Base-by-base conservation (phyloP, 2,113 vertebrate genomes). In the Coturnix japonica region DNA sequence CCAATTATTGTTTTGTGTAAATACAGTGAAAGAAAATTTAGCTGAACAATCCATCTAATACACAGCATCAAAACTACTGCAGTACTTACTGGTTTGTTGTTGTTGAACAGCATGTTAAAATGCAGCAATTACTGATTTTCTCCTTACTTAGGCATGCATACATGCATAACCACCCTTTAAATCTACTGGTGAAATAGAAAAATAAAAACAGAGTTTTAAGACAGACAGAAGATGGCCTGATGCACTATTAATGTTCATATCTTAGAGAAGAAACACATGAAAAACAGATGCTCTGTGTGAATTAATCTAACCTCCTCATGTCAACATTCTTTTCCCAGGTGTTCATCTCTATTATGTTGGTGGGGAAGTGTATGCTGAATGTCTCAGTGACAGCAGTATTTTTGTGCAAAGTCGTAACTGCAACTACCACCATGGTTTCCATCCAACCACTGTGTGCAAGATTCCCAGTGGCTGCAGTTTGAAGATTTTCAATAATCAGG, bases 391-490 rank as follows among this genome's bases (percentile, higher is more conserved):
- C 95, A 99, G 99, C 94, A 99, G 99, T 95, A 99, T 99, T 97
- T 99, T 99, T 81, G 99, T 99, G 95, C 99, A 99, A 91, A 99
- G 99, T 87, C 98, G 99, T 73, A 99, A 99, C 98, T 99, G 99
- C 97, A 99, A 99, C 97, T 99, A 99, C 95, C 99, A 99, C 75
- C 99, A 99, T 2, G 98, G 99, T 8, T 99, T 99, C 95, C 99
- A 99, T 71, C 99, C 99, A 92, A 99, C 99, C 11, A 99, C 99
- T 0, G 99, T 99, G 56, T 99, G 99, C 96, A 99, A 99, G 98
- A 99, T 99, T 94, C 99, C 99, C 72, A 99, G 99, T 49, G 98
- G 99, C 89, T 99, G 99, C 96, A 99, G 99, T 95, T 96, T 99
- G 88, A 99, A 99, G 97, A 99, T 99, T 93, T 99, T 99, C 96